Percentiles rank a stretch among this genome's conserved stretches.
These are phyloP conservation scores for Drosophila lacicola DNA, from an alignment of 2,888 invertebrate genomes.

Conservation along the genomic window DNA sequence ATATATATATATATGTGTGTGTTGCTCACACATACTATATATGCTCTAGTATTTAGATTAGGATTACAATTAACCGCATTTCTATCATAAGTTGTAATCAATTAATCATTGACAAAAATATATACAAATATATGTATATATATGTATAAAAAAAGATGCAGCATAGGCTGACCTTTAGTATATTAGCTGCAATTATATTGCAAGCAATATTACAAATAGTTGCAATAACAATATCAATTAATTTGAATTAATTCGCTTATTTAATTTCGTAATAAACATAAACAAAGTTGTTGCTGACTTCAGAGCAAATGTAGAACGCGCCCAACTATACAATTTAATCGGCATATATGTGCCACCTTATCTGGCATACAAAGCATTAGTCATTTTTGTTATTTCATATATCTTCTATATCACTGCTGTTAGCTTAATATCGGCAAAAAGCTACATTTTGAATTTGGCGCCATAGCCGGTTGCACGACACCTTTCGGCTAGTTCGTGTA, in stretches of 20 bases:
- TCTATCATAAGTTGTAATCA: slow-evolving; percentile 49
- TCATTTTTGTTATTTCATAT: not conserved
- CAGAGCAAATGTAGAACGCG: too few relatives aligned
- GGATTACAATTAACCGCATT: slow-evolving; percentile 56
- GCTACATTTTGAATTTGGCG: slow-evolving; percentile 35
- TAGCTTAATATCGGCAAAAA: not conserved
- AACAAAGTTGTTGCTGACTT: not conserved
- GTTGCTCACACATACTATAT: slow-evolving; percentile 4
- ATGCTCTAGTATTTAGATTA: slow-evolving; percentile 42
- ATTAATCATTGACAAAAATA: slow-evolving; percentile 67
- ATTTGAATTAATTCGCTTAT: slow-evolving; percentile 46
- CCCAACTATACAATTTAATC: not conserved
- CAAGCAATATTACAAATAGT: slow-evolving; percentile 44
- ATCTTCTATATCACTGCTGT: not conserved
- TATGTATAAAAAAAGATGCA: not conserved
- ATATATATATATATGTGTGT: not conserved
- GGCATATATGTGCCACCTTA: not conserved
- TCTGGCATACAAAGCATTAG: not conserved
- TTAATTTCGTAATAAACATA: not conserved
- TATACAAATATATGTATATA: not conserved
- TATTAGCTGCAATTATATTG: slow-evolving; percentile 9
- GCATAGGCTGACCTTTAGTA: slow-evolving; percentile 48
- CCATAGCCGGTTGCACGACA: slow-evolving; percentile 13
- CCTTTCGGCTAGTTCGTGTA: slow-evolving; percentile 11
- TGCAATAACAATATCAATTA: slow-evolving; percentile 67